A percentile compares a stretch with the other conserved stretches of the same genome.
Conservation (phyloP, 2,113 vertebrate genomes). For the Gallinago media region DNA sequence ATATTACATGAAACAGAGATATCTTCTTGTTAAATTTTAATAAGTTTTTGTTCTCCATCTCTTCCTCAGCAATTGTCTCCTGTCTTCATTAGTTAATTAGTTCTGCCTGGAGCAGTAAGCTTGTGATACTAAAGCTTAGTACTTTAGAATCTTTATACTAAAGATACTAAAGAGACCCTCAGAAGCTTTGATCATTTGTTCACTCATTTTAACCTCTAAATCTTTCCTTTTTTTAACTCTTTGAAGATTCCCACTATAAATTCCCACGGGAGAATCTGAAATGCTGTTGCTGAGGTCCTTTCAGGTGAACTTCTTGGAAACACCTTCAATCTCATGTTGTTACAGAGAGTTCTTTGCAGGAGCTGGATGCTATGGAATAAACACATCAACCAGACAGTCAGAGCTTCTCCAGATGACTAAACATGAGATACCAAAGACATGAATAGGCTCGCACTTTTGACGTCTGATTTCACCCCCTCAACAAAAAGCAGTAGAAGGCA, state of each 20-base stretch:
- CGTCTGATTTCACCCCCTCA: neutral
- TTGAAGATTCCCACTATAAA: neutral
- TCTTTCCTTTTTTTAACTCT: neutral
- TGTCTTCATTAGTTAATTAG: slow-evolving; percentile 1
- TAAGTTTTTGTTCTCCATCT: neutral
- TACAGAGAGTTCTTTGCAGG: neutral
- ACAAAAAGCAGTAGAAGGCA: neutral
- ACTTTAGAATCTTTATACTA: too few species aligned
- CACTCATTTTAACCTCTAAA: neutral
- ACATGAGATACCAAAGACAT: neutral
- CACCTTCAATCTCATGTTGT: neutral
- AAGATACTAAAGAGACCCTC: neutral
- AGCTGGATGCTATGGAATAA: neutral
- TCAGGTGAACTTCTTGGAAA: neutral
- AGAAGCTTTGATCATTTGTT: slow-evolving; percentile 26
- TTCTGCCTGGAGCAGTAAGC: neutral
- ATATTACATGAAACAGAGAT: neutral
- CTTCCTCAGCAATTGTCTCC: neutral
- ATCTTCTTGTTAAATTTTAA: neutral
- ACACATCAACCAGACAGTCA: neutral
- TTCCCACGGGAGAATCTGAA: neutral
- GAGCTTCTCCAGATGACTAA: neutral
- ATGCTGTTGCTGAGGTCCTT: neutral
- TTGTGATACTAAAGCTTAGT: neutral
- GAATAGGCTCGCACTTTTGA: neutral